These are phyloP conservation scores for Pollenia amentaria DNA, from an alignment of 2,888 invertebrate species.

Conservation along the genomic window DNA sequence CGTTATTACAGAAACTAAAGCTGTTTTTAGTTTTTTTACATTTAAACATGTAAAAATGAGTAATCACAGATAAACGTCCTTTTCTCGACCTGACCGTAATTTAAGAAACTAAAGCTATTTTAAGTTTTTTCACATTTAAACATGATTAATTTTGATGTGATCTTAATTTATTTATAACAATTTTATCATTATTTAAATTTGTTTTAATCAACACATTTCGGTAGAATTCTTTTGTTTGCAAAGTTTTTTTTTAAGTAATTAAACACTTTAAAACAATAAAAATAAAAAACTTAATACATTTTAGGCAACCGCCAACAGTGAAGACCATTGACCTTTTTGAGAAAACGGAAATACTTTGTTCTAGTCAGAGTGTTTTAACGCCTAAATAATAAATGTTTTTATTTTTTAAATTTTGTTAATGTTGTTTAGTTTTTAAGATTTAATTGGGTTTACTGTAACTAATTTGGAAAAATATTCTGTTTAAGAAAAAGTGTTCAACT, in stretches of 20 bases:
- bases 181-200: too few relatives aligned
- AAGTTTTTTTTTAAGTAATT: conserved; percentile 1
- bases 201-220: conserved; percentile 23
- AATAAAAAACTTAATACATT: neutral
- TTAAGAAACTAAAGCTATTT: too few relatives aligned
- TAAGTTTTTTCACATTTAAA: too few relatives aligned
- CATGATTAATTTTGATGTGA: too few relatives aligned
- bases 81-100: too few relatives aligned
- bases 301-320: conserved; percentile 9
- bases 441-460: conserved; percentile 63
- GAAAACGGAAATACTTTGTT: conserved; percentile 66
- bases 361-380: conserved; percentile 26
- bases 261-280: neutral
- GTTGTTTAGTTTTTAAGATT: conserved; percentile 16
- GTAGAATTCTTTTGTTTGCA: neutral
- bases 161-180: too few relatives aligned
- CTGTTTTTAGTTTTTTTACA: too few relatives aligned
- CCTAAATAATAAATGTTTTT: neutral
- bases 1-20: too few relatives aligned
- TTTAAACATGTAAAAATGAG: too few relatives aligned
- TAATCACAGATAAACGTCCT: too few relatives aligned
- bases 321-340: conserved; percentile 51
- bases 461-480: conserved; percentile 44
- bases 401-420: neutral
- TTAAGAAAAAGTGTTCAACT: neutral